A percentile compares a stretch with the other conserved stretches of the same genome.
phyloP scores from a whole-genome alignment of 2,888 invertebrate genomes.

The Pinctada fucata region DNA sequence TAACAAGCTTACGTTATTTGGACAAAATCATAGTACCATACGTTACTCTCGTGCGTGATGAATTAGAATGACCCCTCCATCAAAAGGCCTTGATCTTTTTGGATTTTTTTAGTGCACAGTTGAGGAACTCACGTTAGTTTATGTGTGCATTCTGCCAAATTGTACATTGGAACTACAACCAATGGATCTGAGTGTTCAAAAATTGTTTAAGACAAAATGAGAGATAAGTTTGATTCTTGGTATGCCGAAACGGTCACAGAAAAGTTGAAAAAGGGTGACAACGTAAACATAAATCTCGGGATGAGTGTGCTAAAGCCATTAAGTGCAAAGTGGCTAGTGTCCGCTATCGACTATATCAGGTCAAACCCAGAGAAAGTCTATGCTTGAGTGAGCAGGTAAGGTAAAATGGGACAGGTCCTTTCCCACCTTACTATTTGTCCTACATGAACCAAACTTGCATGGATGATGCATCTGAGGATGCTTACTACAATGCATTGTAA shows the following conservation, averaged over 20 bases:
- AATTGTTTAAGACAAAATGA: constrained; percentile 19
- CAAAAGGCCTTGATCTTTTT: constrained; percentile 19
- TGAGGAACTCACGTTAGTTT: constrained; percentile 4
- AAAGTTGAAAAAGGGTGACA: not conserved
- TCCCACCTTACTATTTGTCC: no score
- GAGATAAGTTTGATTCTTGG: constrained; percentile 11
- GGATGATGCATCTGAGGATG: no score
- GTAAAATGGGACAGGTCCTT: no score
- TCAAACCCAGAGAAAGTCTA: constrained; percentile 4
- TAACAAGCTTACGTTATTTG: constrained; percentile 4
- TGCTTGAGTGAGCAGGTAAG: no score
- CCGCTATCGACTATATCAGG: constrained; percentile 6
- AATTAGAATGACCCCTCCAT: constrained; percentile 8
- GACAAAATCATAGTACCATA: constrained; percentile 18
- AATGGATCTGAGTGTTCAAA: constrained; percentile 28
- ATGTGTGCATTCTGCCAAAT: constrained; percentile 13
- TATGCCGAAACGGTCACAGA: constrained; percentile 16
- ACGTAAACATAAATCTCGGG: not conserved
- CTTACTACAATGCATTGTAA: no score
- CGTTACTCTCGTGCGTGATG: constrained; percentile 9
- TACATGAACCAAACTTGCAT: no score
- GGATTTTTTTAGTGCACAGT: constrained; percentile 12
- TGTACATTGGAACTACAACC: constrained; percentile 28
- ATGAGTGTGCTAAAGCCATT: constrained; percentile 20
- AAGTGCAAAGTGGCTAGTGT: constrained; percentile 17